Percentiles rank a stretch among this genome's conserved stretches.
These are phyloP conservation scores for Coendou prehensilis DNA, from an alignment of 2,797 vertebrate species.

Conservation along the genomic window DNA sequence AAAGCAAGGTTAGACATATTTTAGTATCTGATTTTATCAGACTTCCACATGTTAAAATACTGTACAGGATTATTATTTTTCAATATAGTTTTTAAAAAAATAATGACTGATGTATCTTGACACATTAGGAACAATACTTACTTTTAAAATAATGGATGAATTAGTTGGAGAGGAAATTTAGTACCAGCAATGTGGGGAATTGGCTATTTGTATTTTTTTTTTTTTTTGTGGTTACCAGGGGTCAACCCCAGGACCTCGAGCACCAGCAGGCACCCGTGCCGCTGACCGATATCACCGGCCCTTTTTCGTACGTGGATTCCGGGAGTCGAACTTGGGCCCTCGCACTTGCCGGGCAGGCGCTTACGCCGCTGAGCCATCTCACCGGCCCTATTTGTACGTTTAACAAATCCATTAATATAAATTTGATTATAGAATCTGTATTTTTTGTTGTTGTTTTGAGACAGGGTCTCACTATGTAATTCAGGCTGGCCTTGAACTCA, in stretches of 20 bases:
- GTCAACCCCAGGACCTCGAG: too few relatives aligned
- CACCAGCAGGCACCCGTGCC: too few relatives aligned
- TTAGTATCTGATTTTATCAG: background rate
- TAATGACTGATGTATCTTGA: background rate
- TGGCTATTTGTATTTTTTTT: background rate
- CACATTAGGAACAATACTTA: background rate
- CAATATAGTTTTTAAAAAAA: background rate
- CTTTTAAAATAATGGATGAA: constrained; percentile 1
- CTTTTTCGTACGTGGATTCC: too few relatives aligned
- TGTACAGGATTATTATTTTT: background rate
- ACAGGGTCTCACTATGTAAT: background rate
- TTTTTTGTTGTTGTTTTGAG: background rate
- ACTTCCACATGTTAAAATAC: background rate
- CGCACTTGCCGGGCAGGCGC: too few relatives aligned
- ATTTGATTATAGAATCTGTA: background rate
- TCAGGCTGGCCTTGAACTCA: background rate
- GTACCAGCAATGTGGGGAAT: background rate
- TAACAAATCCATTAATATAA: background rate
- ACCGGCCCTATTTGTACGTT: background rate
- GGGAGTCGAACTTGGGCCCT: too few relatives aligned
- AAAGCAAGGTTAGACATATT: background rate
- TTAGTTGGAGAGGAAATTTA: background rate
- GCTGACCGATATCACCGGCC: too few relatives aligned
- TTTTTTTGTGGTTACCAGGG: too few relatives aligned
- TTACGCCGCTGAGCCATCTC: too few relatives aligned